Evolutionary conservation across 1,140 invertebrate species (phyloP), one percentile per base, ranked within the genome.

Genomic region (Glossosoma conforme): DNA sequence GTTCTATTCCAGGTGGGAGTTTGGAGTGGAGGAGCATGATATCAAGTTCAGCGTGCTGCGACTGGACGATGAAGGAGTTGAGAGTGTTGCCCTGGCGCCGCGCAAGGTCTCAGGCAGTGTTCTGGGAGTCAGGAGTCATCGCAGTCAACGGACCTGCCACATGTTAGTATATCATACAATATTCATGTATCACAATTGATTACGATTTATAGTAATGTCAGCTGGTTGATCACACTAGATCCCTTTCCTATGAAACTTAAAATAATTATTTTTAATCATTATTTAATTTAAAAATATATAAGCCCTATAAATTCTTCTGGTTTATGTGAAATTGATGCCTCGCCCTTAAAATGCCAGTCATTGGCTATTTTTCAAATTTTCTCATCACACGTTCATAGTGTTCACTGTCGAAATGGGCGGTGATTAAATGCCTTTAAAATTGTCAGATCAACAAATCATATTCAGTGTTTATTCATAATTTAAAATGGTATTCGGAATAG

Each of bases 1-100:
- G n/a, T n/a, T n/a, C n/a, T 17, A 61, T 49, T 65, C 68, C 52
- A 93, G 91, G 53, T 96, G 91, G 91, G 89, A 93, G 60, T 92
- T 94, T 62, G 80, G 84, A 56, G 86, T 89, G 0, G 86, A 93
- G 54, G 83, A 79, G 47, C 86, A 93, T 64, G 92, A 95, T 64
- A 93, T 96, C 44, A 89, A 87, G 60, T 96, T 94, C 69, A 81
- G 85, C 35, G 80, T 96, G 18, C 72, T 80, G 19, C 77, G 79
- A 18, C 77, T 78, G 52, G 81, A 83, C 54, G 71, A 75, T 3
- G 74, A 83, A 2, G 86, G 84, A 1, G 74, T 75, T 22, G 76
- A 80, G 54, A 76, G 69, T 3, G 75, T 83, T 44, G 74, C 89
- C 11, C 70, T 92, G 43, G 80, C 83, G 1, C 66, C 86, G 19